phyloP scores from a whole-genome alignment of 2,888 invertebrate genomes.

The Tenthredo scrophulariae region DNA sequence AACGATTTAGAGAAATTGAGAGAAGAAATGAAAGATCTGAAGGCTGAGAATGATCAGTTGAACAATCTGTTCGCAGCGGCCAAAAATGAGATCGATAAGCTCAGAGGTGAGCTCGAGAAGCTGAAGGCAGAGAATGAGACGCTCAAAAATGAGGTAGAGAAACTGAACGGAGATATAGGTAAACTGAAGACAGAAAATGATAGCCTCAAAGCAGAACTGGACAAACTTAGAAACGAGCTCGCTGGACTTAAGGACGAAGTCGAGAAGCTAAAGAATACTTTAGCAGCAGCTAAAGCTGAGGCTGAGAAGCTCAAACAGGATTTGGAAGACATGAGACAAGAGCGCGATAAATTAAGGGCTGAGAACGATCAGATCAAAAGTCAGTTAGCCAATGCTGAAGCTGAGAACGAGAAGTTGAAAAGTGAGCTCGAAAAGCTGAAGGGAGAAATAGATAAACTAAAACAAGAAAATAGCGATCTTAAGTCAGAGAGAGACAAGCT shows the following conservation, averaged over 20 bases:
- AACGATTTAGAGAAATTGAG: conserved; percentile 54
- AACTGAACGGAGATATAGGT: conserved; percentile 37
- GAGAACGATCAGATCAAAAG: conserved; percentile 50
- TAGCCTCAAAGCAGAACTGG: conserved; percentile 56
- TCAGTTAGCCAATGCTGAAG: conserved; percentile 14
- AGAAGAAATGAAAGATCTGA: conserved; percentile 52
- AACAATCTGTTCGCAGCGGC: conserved; percentile 38
- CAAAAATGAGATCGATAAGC: conserved; percentile 51
- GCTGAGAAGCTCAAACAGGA: conserved; percentile 56
- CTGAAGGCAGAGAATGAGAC: conserved; percentile 56
- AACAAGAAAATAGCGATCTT: conserved; percentile 50
- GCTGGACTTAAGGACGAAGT: conserved; percentile 6
- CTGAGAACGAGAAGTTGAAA: conserved; percentile 48
- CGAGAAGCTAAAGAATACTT: conserved; percentile 50
- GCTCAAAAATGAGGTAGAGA: conserved; percentile 57
- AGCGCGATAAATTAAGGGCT: conserved; percentile 55
- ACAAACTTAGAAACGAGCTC: conserved; percentile 56
- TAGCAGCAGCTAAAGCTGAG: conserved; percentile 47
- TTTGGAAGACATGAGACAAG: conserved; percentile 58
- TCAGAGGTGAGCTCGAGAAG: conserved; percentile 56
- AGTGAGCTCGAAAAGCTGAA: conserved; percentile 58
- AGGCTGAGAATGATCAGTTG: conserved; percentile 55
- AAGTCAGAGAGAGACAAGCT: conserved; percentile 34
- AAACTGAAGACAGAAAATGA: conserved; percentile 56
- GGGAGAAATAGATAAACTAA: conserved; percentile 60